phyloP scores from a whole-genome alignment of 2,888 invertebrate genomes.

The Tricholauxania praeusta region DNA sequence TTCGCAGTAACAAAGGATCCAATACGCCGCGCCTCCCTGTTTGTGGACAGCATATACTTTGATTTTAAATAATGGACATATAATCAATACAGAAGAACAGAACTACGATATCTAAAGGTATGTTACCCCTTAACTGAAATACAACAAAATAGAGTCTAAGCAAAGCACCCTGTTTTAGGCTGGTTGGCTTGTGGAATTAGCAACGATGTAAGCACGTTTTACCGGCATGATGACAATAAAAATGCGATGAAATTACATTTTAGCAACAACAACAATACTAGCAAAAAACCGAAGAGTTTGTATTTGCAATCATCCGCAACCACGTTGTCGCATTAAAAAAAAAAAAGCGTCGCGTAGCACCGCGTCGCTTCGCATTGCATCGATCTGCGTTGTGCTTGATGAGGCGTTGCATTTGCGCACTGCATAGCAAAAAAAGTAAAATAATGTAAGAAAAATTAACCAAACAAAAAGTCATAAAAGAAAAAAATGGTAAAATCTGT shows the following conservation, averaged over 20 bases:
- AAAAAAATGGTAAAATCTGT: background rate
- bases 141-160: too few relatives aligned
- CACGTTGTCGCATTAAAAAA: background rate
- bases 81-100: too few relatives aligned
- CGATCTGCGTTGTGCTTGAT: background rate
- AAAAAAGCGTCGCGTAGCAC: background rate
- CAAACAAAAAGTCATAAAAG: background rate
- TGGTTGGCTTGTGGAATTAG: too few relatives aligned
- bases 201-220: slow-evolving; percentile 7
- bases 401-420: slow-evolving; percentile 16
- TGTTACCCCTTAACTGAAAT: too few relatives aligned
- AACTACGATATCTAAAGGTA: too few relatives aligned
- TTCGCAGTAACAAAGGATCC: too few relatives aligned
- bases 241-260: slow-evolving; percentile 12
- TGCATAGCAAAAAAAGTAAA: slow-evolving; percentile 2
- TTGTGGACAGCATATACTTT: too few relatives aligned
- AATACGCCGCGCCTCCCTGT: too few relatives aligned
- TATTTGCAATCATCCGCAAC: background rate
- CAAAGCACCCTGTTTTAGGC: too few relatives aligned
- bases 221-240: slow-evolving; percentile 20
- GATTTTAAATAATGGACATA: too few relatives aligned
- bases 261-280: background rate
- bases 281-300: background rate
- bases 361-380: background rate
- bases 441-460: background rate